phyloP scores from a whole-genome alignment of 2,113 vertebrate species.

The Stegostoma tigrinum region DNA sequence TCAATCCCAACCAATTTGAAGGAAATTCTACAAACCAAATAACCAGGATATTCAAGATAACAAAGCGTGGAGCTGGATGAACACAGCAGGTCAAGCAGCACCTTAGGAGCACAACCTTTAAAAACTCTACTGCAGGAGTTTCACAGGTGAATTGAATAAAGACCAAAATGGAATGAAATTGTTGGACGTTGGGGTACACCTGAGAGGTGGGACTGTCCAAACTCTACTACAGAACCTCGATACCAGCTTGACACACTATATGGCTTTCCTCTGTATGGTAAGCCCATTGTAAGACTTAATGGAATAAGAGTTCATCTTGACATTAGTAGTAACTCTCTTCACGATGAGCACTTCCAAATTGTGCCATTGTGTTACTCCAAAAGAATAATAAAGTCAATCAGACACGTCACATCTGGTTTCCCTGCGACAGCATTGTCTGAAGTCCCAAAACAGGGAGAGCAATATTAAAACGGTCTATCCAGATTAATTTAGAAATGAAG shows the following conservation, averaged over 20 bases:
- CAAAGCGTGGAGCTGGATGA: too few species aligned
- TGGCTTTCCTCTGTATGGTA: too few species aligned
- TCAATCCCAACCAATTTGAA: not conserved
- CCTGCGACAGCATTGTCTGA: not conserved
- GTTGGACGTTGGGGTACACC: not conserved
- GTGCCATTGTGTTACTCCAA: too few species aligned
- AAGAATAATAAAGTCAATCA: too few species aligned
- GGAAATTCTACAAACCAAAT: not conserved
- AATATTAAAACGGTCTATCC: not conserved
- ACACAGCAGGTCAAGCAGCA: too few species aligned
- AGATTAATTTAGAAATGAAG: not conserved
- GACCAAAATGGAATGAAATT: not conserved
- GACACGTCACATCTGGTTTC: not conserved
- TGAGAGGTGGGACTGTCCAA: not conserved
- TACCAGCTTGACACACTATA: too few species aligned
- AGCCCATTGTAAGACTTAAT: not conserved
- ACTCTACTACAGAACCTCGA: not conserved
- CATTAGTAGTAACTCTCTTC: too few species aligned
- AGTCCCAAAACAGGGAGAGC: not conserved
- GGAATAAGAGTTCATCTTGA: not conserved
- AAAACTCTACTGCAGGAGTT: not conserved
- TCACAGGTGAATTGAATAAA: not conserved
- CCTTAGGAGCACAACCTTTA: too few species aligned
- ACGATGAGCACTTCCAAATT: not conserved
- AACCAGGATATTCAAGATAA: too few species aligned